phyloP scores from a whole-genome alignment of 2,888 invertebrate genomes.

The Cylloceria caligata region DNA sequence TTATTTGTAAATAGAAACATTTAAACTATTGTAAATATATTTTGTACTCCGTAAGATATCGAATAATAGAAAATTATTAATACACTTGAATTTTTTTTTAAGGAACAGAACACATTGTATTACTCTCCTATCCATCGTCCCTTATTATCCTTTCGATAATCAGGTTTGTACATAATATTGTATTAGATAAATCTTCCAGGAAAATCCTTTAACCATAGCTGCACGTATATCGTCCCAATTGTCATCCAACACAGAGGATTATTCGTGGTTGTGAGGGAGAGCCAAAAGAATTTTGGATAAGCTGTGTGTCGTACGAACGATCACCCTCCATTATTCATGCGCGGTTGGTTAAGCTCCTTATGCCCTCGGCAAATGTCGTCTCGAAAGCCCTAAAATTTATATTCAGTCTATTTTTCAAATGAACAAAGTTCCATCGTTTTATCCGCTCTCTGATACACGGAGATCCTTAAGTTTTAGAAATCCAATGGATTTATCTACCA shows the following conservation, averaged over 20 bases:
- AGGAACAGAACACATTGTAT: background rate
- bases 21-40: conserved; percentile 44
- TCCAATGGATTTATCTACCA: background rate
- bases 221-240: conserved; percentile 3
- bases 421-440: background rate
- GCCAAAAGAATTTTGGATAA: conserved; percentile 48
- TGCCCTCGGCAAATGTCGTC: conserved; percentile 45
- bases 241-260: conserved; percentile 51
- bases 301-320: conserved; percentile 32
- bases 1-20: conserved; percentile 80
- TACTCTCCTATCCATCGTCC: background rate
- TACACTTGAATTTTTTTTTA: conserved; percentile 11
- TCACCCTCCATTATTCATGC: conserved; percentile 63
- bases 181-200: conserved; percentile 20
- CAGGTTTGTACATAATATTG: background rate
- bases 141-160: conserved; percentile 5
- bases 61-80: conserved; percentile 36
- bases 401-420: conserved; percentile 35
- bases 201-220: background rate
- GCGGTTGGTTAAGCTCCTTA: conserved; percentile 64
- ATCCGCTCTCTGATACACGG: background rate
- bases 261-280: conserved; percentile 37
- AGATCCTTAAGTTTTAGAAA: conserved; percentile 17
- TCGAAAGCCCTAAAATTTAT: conserved; percentile 59
- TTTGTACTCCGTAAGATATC: conserved; percentile 42